Evolutionary conservation across 2,888 invertebrate genomes (phyloP).

Genomic region (Herminia tarsipennalis): DNA sequence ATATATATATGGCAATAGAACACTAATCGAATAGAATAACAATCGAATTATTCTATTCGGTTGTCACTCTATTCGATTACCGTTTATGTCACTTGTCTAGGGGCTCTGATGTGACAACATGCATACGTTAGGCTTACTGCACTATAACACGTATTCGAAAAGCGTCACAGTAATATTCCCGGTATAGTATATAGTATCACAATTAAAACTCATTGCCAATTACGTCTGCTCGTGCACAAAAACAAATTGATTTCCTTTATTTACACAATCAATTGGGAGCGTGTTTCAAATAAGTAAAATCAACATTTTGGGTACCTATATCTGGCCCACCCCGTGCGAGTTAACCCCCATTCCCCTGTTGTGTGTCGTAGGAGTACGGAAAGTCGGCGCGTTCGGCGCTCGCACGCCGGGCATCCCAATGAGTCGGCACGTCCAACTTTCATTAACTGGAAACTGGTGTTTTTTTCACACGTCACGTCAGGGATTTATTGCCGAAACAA

Average conservation of each 20-base stretch:
- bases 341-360: neutral
- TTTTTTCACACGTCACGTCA: slow-evolving; percentile 45
- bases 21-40: too few relatives aligned
- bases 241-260: slow-evolving; percentile 44
- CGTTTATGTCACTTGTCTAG: too few relatives aligned
- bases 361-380: neutral
- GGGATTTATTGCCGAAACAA: slow-evolving; percentile 47
- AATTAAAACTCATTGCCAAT: slow-evolving; percentile 35
- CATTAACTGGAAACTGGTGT: slow-evolving; percentile 42
- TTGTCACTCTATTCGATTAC: too few relatives aligned
- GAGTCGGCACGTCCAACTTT: slow-evolving; percentile 37
- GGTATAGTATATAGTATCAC: neutral
- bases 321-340: neutral
- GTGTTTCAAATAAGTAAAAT: slow-evolving; percentile 50
- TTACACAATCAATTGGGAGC: slow-evolving; percentile 44
- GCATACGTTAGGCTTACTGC: neutral
- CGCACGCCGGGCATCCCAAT: slow-evolving; percentile 35
- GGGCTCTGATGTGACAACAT: too few relatives aligned
- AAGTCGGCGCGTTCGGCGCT: neutral
- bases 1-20: too few relatives aligned
- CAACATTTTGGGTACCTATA: slow-evolving; percentile 23
- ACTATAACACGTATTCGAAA: neutral
- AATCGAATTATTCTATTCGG: too few relatives aligned
- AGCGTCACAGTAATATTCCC: too few relatives aligned
- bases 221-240: slow-evolving; percentile 31